phyloP scores from a whole-genome alignment of 2,113 vertebrate species.

The Tragelaphus imberbis region DNA sequence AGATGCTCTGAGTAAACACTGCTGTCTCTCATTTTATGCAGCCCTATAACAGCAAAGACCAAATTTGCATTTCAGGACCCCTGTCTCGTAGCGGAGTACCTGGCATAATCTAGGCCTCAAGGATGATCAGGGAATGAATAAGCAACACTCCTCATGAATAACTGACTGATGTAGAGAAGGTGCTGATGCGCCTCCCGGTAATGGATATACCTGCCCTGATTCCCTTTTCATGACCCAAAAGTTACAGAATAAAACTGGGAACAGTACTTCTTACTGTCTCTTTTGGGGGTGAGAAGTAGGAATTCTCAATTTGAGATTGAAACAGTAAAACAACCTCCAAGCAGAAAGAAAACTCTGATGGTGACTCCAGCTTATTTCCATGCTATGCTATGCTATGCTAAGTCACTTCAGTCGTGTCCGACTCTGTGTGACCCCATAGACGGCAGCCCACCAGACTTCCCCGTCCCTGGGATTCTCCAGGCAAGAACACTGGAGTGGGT shows the following conservation, averaged over 20 bases:
- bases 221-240: not conserved
- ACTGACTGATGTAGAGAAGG: rapidly evolving
- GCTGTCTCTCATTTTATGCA: not conserved
- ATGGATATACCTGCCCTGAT: too few species aligned
- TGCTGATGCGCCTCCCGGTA: not conserved
- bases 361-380: not conserved
- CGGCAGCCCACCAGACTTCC: too few species aligned
- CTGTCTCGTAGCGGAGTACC: rapidly evolving
- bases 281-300: too few species aligned
- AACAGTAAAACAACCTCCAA: not conserved
- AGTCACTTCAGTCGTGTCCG: too few species aligned
- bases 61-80: not conserved
- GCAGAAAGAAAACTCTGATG: not conserved
- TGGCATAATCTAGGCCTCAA: not conserved
- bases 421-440: too few species aligned
- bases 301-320: not conserved
- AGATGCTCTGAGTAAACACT: rapidly evolving
- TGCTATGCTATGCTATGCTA: too few species aligned
- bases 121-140: not conserved
- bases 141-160: not conserved
- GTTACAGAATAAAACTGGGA: not conserved
- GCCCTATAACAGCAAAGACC: not conserved
- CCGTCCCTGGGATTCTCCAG: too few species aligned
- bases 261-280: not conserved
- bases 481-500: too few species aligned